These are phyloP conservation scores for Cryptoprocta ferox DNA, from an alignment of 2,797 vertebrate species.

Conservation along the genomic window DNA sequence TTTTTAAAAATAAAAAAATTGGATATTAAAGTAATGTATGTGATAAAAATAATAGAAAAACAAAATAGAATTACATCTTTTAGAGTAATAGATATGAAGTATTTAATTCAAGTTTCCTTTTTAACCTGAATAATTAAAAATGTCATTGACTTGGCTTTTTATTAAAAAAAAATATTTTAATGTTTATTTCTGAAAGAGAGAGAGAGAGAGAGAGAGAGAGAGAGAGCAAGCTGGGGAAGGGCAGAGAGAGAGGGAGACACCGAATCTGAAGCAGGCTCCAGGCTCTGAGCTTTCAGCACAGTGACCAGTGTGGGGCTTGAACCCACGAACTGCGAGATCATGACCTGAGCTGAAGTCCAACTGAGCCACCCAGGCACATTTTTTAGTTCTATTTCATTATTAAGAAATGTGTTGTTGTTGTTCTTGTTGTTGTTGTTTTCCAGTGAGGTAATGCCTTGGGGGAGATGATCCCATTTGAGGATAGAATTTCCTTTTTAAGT, in stretches of 20 bases:
- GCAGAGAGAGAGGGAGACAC: too few relatives aligned
- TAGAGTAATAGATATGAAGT: not conserved
- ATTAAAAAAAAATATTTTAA: too few relatives aligned
- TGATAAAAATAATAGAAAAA: not conserved
- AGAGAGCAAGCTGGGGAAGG: too few relatives aligned
- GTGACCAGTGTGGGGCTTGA: too few relatives aligned
- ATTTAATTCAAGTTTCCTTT: slow-evolving; percentile 51
- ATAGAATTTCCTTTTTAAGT: not conserved
- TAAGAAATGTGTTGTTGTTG: not conserved
- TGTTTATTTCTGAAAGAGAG: too few relatives aligned
- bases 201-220: too few relatives aligned
- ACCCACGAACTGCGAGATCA: too few relatives aligned
- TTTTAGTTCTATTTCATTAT: not conserved
- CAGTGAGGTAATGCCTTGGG: not conserved
- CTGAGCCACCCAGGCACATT: too few relatives aligned
- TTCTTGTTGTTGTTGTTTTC: not conserved
- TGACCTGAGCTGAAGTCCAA: too few relatives aligned
- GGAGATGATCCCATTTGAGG: not conserved
- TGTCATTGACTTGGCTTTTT: not conserved
- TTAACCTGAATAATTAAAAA: slow-evolving; percentile 35
- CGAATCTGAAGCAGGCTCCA: too few relatives aligned
- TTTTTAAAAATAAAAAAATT: slow-evolving; percentile 39
- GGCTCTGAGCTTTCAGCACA: too few relatives aligned
- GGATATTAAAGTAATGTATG: slow-evolving; percentile 7
- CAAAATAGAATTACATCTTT: slow-evolving; percentile 46